A percentile compares a stretch with the other conserved stretches of the same genome.
Conservation (phyloP, 2,113 vertebrate species). For the Uropsilus gracilis region DNA sequence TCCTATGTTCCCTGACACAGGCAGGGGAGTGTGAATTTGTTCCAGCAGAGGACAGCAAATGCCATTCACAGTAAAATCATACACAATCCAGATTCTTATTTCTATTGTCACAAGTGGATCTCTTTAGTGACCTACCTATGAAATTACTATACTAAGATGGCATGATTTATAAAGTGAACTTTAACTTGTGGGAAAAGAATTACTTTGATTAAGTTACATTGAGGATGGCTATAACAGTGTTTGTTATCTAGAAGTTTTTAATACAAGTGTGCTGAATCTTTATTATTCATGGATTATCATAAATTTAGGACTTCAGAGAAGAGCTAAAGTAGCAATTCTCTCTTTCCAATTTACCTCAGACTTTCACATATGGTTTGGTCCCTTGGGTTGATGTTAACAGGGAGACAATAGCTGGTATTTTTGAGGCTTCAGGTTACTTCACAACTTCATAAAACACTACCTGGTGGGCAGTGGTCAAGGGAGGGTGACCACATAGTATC, state of each 20-base stretch:
- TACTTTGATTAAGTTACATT: background rate
- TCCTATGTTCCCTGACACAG: background rate
- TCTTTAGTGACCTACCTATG: background rate
- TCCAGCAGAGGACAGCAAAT: background rate
- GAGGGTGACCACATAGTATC: background rate
- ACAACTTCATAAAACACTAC: background rate
- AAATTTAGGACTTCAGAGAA: background rate
- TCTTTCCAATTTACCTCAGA: background rate
- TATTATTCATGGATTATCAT: background rate
- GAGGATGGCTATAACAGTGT: background rate
- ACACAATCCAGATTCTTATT: background rate
- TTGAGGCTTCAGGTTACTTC: background rate
- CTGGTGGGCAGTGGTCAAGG: background rate
- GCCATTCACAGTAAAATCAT: background rate
- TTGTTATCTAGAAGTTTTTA: background rate
- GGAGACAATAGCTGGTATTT: background rate
- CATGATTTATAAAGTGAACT: background rate
- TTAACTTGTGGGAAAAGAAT: background rate
- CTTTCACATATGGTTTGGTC: background rate
- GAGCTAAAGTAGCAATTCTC: background rate
- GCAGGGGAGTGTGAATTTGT: background rate
- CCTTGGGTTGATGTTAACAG: background rate
- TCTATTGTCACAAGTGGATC: background rate
- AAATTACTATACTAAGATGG: background rate
- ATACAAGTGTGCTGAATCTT: background rate